These are phyloP conservation scores for Choloepus didactylus DNA, from an alignment of 2,797 vertebrate genomes.

Conservation along the genomic window DNA sequence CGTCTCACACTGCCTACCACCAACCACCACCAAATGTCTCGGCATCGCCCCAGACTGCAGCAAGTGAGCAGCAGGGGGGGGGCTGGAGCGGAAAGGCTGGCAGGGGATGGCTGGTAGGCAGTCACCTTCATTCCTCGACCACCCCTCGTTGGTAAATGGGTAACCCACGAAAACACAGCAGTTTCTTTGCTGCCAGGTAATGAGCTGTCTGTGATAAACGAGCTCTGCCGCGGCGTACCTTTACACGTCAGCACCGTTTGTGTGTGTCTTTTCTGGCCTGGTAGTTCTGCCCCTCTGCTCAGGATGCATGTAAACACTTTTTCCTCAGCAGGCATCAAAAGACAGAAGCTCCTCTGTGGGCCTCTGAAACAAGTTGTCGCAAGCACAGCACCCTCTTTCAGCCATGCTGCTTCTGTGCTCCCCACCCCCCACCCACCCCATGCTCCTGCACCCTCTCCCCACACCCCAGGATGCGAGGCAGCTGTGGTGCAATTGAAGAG, in stretches of 20 bases:
- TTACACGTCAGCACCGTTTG: background rate
- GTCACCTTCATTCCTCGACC: background rate
- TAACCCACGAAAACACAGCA: background rate
- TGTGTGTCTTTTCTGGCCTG: background rate
- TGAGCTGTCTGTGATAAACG: background rate
- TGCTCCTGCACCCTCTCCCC: no score
- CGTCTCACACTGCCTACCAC: background rate
- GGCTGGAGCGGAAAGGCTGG: background rate
- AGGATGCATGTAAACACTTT: background rate
- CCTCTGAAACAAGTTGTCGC: background rate
- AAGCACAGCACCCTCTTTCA: fast-evolving
- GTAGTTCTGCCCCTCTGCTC: no score
- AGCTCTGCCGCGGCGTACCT: no score
- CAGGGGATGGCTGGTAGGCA: fast-evolving
- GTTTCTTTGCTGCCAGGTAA: background rate
- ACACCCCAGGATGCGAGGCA: background rate
- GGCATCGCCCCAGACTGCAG: background rate
- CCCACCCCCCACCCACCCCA: no score
- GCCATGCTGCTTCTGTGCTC: background rate
- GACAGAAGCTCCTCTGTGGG: background rate
- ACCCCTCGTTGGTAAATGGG: background rate
- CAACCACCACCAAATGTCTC: background rate
- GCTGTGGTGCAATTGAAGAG: background rate
- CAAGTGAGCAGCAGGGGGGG: background rate
- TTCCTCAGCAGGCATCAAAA: background rate